phyloP scores from a whole-genome alignment of 2,113 vertebrate genomes.

The Perognathus longimembris region DNA sequence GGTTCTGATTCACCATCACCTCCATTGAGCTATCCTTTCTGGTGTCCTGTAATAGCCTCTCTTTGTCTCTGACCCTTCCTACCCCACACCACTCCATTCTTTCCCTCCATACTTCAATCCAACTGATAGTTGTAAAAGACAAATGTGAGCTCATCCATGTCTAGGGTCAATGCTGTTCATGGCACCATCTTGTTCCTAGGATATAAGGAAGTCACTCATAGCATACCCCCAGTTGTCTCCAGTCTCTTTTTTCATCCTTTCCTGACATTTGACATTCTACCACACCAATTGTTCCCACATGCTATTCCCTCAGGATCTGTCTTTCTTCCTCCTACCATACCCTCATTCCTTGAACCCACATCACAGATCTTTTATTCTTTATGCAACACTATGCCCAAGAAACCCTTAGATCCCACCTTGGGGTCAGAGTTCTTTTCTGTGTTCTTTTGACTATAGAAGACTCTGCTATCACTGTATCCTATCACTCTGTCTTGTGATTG shows the following conservation, averaged over 20 bases:
- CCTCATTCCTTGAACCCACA: neutral
- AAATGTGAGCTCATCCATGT: neutral
- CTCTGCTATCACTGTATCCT: neutral
- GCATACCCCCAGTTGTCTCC: no score
- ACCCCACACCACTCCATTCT: neutral
- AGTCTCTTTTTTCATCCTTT: neutral
- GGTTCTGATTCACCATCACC: no score
- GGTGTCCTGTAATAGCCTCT: neutral
- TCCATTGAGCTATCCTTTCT: neutral
- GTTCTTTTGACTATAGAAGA: neutral
- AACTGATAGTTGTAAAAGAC: neutral
- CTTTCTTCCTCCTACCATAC: neutral
- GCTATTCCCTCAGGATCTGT: neutral
- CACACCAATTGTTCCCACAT: neutral
- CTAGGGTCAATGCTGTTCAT: neutral
- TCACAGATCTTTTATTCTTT: neutral
- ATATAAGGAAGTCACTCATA: neutral
- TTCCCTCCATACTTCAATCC: neutral
- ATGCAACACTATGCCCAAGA: neutral
- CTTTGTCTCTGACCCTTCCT: neutral
- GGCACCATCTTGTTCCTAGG: neutral
- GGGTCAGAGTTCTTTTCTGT: neutral
- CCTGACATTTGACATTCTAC: neutral
- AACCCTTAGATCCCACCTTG: neutral
- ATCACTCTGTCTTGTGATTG: neutral